Conservation (phyloP, 2,113 vertebrate species). For the Lethenteron camtschaticum region DNA sequence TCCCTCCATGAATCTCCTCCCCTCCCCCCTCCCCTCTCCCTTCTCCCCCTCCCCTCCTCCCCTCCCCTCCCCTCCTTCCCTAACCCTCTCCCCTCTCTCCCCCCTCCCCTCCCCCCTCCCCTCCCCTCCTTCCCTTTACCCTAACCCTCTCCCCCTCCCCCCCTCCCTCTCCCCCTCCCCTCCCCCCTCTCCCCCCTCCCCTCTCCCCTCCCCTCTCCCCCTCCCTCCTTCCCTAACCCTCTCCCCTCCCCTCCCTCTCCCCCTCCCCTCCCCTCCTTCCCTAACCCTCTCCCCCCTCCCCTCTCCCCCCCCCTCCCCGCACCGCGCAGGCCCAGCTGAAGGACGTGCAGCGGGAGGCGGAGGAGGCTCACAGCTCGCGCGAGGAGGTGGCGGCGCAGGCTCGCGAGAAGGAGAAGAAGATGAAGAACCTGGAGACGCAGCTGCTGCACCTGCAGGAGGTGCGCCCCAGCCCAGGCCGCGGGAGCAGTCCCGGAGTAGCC, state of each 20-base stretch:
- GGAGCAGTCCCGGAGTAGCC: neutral
- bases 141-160: neutral
- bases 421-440: conserved; percentile 52
- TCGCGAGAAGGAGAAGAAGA: conserved; percentile 50
- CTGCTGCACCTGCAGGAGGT: conserved; percentile 55
- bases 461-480: neutral
- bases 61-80: conserved; percentile 33
- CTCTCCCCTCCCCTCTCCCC: neutral
- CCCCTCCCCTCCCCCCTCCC: too few species aligned
- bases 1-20: neutral
- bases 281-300: fast-evolving
- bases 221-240: neutral
- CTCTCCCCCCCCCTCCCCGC: neutral
- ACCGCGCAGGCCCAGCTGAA: conserved; percentile 44
- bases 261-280: neutral
- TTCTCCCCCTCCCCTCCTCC: conserved; percentile 30
- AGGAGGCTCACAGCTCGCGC: conserved; percentile 33
- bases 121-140: neutral
- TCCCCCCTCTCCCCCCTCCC: too few species aligned
- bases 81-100: conserved; percentile 18
- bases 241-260: neutral
- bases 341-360: conserved; percentile 48
- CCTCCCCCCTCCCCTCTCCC: neutral
- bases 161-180: neutral
- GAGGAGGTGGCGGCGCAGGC: conserved; percentile 40